phyloP scores from a whole-genome alignment of 2,113 vertebrate species.

The Leiothrix lutea region DNA sequence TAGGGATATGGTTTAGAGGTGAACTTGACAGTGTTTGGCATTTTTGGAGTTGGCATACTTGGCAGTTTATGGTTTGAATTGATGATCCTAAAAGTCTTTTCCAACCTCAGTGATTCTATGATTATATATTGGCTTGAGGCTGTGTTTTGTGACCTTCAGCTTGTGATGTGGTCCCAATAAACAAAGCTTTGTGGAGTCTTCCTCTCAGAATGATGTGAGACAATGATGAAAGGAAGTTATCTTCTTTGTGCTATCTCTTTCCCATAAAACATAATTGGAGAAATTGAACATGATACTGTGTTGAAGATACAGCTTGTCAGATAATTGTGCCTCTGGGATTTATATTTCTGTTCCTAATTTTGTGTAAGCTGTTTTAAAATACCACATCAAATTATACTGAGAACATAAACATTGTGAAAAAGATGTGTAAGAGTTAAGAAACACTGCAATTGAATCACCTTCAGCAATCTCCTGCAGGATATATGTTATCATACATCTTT shows the following conservation, averaged over 20 bases:
- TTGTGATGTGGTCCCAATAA: background rate
- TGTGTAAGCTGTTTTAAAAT: background rate
- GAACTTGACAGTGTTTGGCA: background rate
- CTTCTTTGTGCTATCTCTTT: background rate
- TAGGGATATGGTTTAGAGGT: background rate
- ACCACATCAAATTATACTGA: background rate
- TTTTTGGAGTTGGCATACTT: background rate
- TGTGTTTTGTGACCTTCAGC: background rate
- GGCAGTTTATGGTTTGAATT: background rate
- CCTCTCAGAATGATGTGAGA: background rate
- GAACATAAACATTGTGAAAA: background rate
- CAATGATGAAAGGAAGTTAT: background rate
- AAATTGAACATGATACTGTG: background rate
- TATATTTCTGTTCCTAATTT: background rate
- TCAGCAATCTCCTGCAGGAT: background rate
- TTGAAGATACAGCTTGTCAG: background rate
- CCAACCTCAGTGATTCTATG: background rate
- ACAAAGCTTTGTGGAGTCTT: background rate
- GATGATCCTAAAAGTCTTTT: background rate
- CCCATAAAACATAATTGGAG: background rate
- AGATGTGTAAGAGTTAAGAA: background rate
- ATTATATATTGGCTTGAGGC: background rate
- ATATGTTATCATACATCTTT: background rate
- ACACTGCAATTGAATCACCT: background rate
- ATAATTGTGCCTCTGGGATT: background rate